phyloP scores from a whole-genome alignment of 2,888 invertebrate genomes.

The Galerucella nymphaeae region DNA sequence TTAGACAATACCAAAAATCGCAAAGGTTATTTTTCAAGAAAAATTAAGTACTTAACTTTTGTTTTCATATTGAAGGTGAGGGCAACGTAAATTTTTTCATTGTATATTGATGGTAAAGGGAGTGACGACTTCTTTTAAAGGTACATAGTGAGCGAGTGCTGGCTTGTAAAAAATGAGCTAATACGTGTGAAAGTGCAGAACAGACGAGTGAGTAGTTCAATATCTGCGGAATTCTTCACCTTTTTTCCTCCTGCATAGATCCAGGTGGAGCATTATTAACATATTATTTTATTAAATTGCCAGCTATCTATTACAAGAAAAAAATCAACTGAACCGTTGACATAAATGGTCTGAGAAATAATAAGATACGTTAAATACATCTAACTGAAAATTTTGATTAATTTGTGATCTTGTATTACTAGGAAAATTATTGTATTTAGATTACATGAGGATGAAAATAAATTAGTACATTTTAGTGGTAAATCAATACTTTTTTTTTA shows the following conservation, averaged over 20 bases:
- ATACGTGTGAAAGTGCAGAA: constrained; percentile 65
- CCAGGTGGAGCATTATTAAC: constrained; percentile 65
- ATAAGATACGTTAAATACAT: constrained; percentile 38
- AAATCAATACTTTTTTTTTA: too few species aligned
- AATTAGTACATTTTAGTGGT: too few species aligned
- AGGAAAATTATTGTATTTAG: neutral
- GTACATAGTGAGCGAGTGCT: constrained; percentile 9
- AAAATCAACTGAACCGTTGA: constrained; percentile 45
- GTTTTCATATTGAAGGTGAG: too few species aligned
- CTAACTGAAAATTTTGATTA: neutral
- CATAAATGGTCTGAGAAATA: constrained; percentile 49
- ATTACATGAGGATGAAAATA: too few species aligned
- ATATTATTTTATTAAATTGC: constrained; percentile 60
- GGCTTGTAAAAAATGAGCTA: constrained; percentile 53
- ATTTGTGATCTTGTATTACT: neutral
- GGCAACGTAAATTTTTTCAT: too few species aligned
- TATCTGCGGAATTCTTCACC: constrained; percentile 71
- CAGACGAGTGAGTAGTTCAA: constrained; percentile 55
- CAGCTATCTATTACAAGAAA: constrained; percentile 60
- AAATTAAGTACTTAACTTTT: too few species aligned
- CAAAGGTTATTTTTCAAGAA: too few species aligned
- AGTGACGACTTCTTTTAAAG: constrained; percentile 11
- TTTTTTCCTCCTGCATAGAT: constrained; percentile 72
- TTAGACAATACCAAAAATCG: too few species aligned
- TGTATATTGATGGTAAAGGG: too few species aligned